These are phyloP conservation scores for Antechinus stuartii DNA, from an alignment of 2,113 vertebrate species.

Conservation along the genomic window DNA sequence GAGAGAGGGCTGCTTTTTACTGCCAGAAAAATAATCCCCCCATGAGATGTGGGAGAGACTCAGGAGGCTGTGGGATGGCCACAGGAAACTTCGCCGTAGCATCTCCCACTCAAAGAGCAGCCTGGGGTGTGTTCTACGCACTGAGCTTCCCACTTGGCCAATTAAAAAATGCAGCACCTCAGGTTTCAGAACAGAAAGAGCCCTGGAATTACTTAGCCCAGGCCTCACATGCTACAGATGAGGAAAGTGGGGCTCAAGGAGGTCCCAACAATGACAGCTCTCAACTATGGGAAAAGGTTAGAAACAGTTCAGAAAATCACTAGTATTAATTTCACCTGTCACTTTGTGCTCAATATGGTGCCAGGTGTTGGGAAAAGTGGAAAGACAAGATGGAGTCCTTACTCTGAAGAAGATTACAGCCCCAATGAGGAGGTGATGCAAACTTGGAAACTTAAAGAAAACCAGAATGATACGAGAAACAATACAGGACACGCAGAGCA, in stretches of 20 bases:
- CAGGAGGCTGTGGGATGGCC: background rate
- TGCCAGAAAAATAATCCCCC: background rate
- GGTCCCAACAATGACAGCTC: background rate
- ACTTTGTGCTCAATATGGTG: background rate
- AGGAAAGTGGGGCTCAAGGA: background rate
- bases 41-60: background rate
- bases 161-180: background rate
- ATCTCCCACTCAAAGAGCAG: background rate
- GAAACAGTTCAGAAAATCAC: background rate
- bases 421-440: background rate
- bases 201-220: background rate
- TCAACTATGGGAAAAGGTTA: background rate
- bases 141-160: background rate
- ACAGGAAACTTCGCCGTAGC: background rate
- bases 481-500: background rate
- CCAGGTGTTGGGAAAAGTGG: background rate
- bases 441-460: background rate
- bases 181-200: background rate
- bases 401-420: background rate
- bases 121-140: background rate
- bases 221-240: background rate
- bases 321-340: background rate
- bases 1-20: background rate
- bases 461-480: background rate
- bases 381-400: background rate